A percentile compares a stretch with the other conserved stretches of the same genome.
Evolutionary conservation across 2,888 invertebrate species (phyloP).

Genomic region (Morinoia aosen): DNA sequence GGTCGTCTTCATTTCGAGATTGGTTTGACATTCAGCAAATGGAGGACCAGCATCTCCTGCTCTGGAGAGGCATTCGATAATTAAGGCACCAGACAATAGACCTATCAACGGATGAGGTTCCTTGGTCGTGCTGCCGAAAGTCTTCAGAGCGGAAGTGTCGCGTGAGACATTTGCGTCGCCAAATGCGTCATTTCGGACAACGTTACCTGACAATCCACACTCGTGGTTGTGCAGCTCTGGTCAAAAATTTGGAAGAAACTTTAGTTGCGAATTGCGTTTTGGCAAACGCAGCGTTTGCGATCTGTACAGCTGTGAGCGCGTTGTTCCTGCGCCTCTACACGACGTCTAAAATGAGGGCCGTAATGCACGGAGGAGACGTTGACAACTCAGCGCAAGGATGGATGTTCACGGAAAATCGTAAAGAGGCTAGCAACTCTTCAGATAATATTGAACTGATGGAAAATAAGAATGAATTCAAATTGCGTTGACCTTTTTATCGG

Average conservation of each 20-base stretch:
- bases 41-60: neutral
- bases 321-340: neutral
- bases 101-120: slow-evolving; percentile 19
- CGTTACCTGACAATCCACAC: slow-evolving; percentile 30
- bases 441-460: neutral
- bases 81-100: neutral
- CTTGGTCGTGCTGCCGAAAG: slow-evolving; percentile 8
- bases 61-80: neutral
- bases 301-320: neutral
- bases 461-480: neutral
- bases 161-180: neutral
- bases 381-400: neutral
- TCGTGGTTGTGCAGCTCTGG: slow-evolving; percentile 6
- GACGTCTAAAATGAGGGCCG: slow-evolving; percentile 31
- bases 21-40: slow-evolving; percentile 42
- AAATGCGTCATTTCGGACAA: neutral
- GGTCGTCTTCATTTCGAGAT: slow-evolving; percentile 23
- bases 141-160: neutral
- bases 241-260: neutral
- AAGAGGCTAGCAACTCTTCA: neutral
- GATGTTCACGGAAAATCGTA: neutral
- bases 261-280: neutral
- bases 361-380: neutral
- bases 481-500: neutral
- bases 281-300: neutral